Evolutionary conservation across 2,797 vertebrate species (phyloP).

Genomic region (Esox masquinongy): DNA sequence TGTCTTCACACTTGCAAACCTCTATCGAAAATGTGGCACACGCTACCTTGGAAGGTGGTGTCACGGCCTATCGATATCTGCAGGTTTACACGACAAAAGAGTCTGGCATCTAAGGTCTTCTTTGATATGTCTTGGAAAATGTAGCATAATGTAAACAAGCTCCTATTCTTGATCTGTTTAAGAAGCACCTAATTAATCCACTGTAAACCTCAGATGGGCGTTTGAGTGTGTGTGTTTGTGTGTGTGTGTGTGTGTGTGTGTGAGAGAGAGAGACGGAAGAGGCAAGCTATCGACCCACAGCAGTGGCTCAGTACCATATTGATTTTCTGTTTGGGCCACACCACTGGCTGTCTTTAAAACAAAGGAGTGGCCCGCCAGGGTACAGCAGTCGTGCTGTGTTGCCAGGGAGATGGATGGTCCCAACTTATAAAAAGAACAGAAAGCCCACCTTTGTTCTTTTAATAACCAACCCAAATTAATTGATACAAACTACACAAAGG

Average conservation of each 20-base stretch:
- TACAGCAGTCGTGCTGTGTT: constrained; percentile 33
- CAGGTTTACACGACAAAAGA: too few species aligned
- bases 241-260: neutral
- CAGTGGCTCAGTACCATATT: constrained; percentile 68
- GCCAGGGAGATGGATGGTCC: constrained; percentile 38
- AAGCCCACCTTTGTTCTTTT: constrained; percentile 20
- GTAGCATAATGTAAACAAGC: too few species aligned
- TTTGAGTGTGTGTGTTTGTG: constrained; percentile 33
- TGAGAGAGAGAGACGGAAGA: constrained; percentile 38
- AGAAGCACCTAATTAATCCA: constrained; percentile 44
- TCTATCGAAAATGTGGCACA: neutral
- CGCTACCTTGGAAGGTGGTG: too few species aligned
- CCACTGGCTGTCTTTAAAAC: constrained; percentile 60
- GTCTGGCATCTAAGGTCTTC: neutral
- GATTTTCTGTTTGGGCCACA: constrained; percentile 66
- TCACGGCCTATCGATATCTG: too few species aligned
- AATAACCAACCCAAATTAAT: neutral
- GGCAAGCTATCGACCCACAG: constrained; percentile 40
- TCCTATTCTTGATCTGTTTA: constrained; percentile 13
- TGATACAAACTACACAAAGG: neutral
- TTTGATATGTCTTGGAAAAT: too few species aligned
- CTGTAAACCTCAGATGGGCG: constrained; percentile 33
- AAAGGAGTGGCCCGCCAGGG: constrained; percentile 54
- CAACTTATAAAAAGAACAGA: constrained; percentile 14
- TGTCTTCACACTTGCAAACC: too few species aligned